Evolutionary conservation across 92 coral and sea anemone species (phyloP).

Genomic region (Epizoanthus ramosus): DNA sequence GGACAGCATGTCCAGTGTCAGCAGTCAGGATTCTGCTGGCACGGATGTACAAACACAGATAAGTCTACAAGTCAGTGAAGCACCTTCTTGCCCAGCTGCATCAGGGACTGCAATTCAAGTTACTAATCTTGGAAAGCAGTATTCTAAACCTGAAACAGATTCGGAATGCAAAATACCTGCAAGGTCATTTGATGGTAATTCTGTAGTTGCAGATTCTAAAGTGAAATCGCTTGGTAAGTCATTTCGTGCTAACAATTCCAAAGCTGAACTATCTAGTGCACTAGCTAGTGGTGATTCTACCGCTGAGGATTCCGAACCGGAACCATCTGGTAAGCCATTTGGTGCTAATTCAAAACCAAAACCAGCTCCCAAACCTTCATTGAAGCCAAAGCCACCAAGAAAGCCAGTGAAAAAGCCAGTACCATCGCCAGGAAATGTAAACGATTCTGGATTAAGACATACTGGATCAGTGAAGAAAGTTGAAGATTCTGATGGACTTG

Average conservation of each 20-base stretch:
- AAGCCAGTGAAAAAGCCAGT: slow-evolving; percentile 63
- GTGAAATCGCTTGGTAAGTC: too few species aligned
- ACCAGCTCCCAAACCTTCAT: slow-evolving; percentile 54
- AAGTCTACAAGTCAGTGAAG: neutral
- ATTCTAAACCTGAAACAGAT: too few species aligned
- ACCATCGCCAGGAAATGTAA: slow-evolving; percentile 14
- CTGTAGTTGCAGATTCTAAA: too few species aligned
- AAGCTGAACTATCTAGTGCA: neutral
- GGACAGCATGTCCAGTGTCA: slow-evolving; percentile 26
- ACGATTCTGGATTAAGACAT: neutral
- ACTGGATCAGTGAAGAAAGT: neutral
- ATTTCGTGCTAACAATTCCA: neutral
- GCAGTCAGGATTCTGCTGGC: slow-evolving; percentile 39
- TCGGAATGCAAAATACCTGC: too few species aligned
- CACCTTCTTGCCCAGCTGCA: neutral
- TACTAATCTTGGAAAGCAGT: too few species aligned
- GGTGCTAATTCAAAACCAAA: slow-evolving; percentile 18
- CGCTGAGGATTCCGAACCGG: neutral
- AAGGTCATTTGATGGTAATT: too few species aligned
- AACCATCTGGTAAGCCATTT: slow-evolving; percentile 11
- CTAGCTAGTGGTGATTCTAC: neutral
- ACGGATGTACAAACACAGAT: slow-evolving; percentile 25
- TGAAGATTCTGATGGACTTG: neutral
- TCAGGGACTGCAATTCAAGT: neutral
- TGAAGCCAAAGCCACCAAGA: slow-evolving; percentile 73